A percentile compares a stretch with the other conserved stretches of the same genome.
Conservation (phyloP, 2,888 invertebrate species). For the Isotomurus palustris region DNA sequence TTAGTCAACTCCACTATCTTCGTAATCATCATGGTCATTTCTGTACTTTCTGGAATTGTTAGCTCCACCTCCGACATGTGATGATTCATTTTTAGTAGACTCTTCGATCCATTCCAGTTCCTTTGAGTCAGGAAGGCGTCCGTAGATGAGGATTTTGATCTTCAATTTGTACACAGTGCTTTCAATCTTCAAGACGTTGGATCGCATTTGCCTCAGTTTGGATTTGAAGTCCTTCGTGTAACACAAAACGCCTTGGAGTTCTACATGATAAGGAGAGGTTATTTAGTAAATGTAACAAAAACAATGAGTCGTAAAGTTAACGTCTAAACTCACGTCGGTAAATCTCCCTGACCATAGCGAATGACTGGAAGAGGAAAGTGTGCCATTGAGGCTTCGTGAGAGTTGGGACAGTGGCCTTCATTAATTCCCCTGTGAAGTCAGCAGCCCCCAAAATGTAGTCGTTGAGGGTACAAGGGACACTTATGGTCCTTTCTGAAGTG, state of each 20-base stretch:
- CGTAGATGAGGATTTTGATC: slow-evolving; percentile 2
- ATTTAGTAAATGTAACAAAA: neutral
- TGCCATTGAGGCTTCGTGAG: slow-evolving; percentile 1
- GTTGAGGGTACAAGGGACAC: slow-evolving; percentile 50
- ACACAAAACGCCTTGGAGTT: neutral
- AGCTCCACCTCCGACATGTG: no score
- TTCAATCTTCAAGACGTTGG: slow-evolving; percentile 5
- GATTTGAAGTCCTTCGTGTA: neutral
- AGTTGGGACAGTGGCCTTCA: slow-evolving; percentile 73
- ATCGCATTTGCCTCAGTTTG: neutral
- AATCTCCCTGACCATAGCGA: slow-evolving; percentile 1
- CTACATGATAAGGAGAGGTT: neutral
- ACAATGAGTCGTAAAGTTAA: neutral
- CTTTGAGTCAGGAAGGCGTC: neutral
- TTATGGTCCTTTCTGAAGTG: no score
- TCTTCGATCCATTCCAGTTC: neutral
- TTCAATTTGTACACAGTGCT: slow-evolving; percentile 3
- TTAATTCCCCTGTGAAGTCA: slow-evolving; percentile 84
- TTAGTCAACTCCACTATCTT: slow-evolving; percentile 4
- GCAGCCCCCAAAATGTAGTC: slow-evolving; percentile 73
- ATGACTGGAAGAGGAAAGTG: neutral
- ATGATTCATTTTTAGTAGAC: no score
- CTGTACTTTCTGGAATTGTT: neutral
- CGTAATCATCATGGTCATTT: neutral
- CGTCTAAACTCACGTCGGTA: neutral